A percentile compares a stretch with the other conserved stretches of the same genome.
Conservation (phyloP, 35 echinoderm and acorn worm species). For the Eucidaris tribuloides region DNA sequence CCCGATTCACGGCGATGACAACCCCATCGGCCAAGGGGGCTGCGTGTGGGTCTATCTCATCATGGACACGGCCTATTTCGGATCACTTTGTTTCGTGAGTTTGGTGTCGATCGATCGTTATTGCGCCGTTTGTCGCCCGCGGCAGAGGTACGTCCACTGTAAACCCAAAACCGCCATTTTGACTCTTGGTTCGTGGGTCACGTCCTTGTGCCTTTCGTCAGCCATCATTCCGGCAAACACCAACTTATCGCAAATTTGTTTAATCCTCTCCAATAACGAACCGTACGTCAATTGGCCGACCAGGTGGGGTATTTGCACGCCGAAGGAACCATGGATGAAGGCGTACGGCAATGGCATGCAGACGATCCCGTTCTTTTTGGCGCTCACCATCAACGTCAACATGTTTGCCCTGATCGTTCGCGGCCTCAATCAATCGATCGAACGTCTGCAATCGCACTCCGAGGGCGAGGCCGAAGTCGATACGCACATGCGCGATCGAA, state of each 20-base stretch:
- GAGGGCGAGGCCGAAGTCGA: conserved; percentile 45
- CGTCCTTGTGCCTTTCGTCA: conserved; percentile 58
- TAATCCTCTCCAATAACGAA: conserved; percentile 25
- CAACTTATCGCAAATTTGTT: conserved; percentile 27
- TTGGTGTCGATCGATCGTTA: conserved; percentile 83
- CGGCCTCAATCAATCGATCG: conserved; percentile 68
- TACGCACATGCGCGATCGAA: conserved; percentile 67
- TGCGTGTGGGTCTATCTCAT: conserved; percentile 63
- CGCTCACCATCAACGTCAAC: conserved; percentile 57
- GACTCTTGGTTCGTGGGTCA: conserved; percentile 27
- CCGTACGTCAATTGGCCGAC: conserved; percentile 44
- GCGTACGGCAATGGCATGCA: conserved; percentile 59
- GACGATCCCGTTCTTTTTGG: conserved; percentile 73
- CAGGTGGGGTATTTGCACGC: conserved; percentile 7
- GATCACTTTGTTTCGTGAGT: conserved; percentile 85
- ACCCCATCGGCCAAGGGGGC: conserved; percentile 49
- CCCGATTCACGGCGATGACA: conserved; percentile 39
- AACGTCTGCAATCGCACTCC: conserved; percentile 43
- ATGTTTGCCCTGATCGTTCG: conserved; percentile 69
- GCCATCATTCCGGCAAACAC: conserved; percentile 49
- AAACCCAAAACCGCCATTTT: conserved; percentile 38
- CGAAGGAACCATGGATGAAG: conserved; percentile 5
- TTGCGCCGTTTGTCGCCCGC: conserved; percentile 75
- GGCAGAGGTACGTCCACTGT: conserved; percentile 22
- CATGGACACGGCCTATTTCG: conserved; percentile 72